Evolutionary conservation across 2,113 vertebrate species (phyloP).

Genomic region (Hippolais icterina): DNA sequence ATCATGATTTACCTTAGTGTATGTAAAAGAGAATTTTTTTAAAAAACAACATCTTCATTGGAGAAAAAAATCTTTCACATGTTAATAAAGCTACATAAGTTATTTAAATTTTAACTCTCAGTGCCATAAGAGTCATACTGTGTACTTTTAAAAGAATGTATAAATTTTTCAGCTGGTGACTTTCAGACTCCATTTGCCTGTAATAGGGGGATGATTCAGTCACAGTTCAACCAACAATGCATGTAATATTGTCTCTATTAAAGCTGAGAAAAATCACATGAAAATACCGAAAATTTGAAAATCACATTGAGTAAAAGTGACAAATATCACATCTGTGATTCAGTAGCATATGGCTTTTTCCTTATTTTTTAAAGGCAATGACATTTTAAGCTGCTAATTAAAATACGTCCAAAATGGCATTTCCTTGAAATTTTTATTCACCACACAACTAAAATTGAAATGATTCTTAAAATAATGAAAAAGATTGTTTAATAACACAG

Average conservation of each 20-base stretch:
- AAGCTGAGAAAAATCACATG: not conserved
- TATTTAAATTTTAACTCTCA: not conserved
- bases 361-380: not conserved
- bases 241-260: not conserved
- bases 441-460: not conserved
- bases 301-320: not conserved
- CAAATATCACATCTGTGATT: not conserved
- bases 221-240: not conserved
- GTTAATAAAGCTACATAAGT: not conserved
- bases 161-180: not conserved
- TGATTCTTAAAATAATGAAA: not conserved
- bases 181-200: not conserved
- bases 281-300: conserved; percentile 27
- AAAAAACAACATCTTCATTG: not conserved
- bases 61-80: not conserved
- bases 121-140: not conserved
- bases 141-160: not conserved
- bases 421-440: not conserved
- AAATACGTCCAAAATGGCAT: not conserved
- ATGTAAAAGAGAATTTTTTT: not conserved
- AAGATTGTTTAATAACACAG: not conserved
- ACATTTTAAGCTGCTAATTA: conserved; percentile 19
- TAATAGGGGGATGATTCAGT: not conserved
- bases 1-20: not conserved
- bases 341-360: not conserved